phyloP scores from a whole-genome alignment of 1,140 invertebrate species.

The Spodoptera litura region DNA sequence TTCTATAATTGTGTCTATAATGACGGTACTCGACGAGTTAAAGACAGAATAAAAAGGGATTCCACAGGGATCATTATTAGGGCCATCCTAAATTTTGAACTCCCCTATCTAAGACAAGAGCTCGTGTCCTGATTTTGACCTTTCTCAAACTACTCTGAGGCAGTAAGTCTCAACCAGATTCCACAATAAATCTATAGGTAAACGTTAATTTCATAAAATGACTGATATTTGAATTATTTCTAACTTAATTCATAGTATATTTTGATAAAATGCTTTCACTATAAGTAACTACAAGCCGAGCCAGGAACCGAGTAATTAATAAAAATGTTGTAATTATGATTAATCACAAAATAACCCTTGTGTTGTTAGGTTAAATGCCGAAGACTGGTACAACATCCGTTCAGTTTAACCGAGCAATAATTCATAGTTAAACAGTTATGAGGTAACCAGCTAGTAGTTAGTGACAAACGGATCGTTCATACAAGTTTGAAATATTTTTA shows the following conservation, averaged over 20 bases:
- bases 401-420: constrained; percentile 34
- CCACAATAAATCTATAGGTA: too few species aligned
- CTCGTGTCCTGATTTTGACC: too few species aligned
- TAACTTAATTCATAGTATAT: too few species aligned
- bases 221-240: too few species aligned
- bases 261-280: neutral
- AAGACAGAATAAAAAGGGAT: too few species aligned
- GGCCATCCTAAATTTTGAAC: too few species aligned
- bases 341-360: constrained; percentile 64
- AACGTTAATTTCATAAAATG: too few species aligned
- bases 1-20: too few species aligned
- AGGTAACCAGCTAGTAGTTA: constrained; percentile 7
- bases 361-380: constrained; percentile 36
- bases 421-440: constrained; percentile 43
- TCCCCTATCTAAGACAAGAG: too few species aligned
- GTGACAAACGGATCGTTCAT: neutral
- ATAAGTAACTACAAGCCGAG: constrained; percentile 30
- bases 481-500: neutral
- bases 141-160: too few species aligned
- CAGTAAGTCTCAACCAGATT: neutral
- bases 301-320: constrained; percentile 62
- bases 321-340: constrained; percentile 57
- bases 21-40: too few species aligned
- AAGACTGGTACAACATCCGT: constrained; percentile 40
- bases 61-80: too few species aligned